Evolutionary conservation across 2,797 vertebrate species (phyloP).

Genomic region (Semotilus atromaculatus): DNA sequence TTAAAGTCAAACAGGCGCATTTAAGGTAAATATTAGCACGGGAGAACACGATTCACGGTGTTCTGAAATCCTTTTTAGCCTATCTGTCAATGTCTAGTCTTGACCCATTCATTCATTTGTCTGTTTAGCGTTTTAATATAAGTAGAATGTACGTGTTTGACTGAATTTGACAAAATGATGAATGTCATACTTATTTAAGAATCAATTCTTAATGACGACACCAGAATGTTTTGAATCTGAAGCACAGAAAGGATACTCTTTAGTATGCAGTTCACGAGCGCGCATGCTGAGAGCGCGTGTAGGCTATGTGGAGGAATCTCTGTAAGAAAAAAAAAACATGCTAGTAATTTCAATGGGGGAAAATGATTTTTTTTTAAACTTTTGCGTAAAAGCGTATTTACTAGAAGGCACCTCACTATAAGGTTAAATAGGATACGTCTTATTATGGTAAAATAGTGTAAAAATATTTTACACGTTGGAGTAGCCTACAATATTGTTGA

Average conservation of each 20-base stretch:
- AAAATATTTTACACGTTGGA: background rate
- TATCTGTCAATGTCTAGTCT: background rate
- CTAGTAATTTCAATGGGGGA: background rate
- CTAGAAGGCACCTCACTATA: background rate
- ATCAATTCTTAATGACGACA: background rate
- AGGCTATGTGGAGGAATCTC: constrained; percentile 46
- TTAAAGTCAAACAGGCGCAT: constrained; percentile 58
- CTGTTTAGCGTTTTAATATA: background rate
- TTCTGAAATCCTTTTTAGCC: background rate
- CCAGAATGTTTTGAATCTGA: background rate
- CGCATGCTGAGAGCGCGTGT: constrained; percentile 24
- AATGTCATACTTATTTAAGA: background rate
- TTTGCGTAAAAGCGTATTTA: background rate
- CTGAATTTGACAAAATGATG: background rate
- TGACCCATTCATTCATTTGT: background rate
- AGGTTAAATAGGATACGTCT: background rate
- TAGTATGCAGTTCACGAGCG: constrained; percentile 56
- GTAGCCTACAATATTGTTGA: background rate
- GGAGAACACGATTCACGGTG: background rate
- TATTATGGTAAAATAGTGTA: background rate
- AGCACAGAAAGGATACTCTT: constrained; percentile 19
- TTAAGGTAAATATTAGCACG: constrained; percentile 41
- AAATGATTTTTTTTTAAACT: background rate
- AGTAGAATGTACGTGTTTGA: background rate
- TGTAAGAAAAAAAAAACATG: background rate